Percentiles rank a stretch among this genome's conserved stretches.
Conservation (phyloP, 64 coral and sea anemone genomes). For the Acropora yongei region DNA sequence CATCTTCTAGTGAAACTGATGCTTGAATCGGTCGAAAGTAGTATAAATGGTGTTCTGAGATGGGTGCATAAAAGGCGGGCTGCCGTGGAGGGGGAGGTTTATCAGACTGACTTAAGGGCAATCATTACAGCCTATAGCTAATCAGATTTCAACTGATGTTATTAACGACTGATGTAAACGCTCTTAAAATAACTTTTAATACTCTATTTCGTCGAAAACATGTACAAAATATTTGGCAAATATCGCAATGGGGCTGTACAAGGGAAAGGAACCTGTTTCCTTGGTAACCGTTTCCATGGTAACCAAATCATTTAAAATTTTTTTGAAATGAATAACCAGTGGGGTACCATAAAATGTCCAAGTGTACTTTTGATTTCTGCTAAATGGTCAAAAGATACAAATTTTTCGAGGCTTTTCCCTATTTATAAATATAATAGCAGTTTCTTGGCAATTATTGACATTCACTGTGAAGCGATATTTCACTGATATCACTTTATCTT, state of each 20-base stretch:
- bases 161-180: constrained; percentile 45
- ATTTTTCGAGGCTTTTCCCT: neutral
- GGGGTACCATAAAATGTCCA: constrained; percentile 11
- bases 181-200: constrained; percentile 36
- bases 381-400: constrained; percentile 1
- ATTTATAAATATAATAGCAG: constrained; percentile 7
- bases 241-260: too few species aligned
- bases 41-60: constrained; percentile 28
- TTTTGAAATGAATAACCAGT: neutral
- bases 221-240: too few species aligned
- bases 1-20: constrained; percentile 52
- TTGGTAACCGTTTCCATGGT: constrained; percentile 53
- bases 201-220: too few species aligned
- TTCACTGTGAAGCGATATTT: constrained; percentile 14
- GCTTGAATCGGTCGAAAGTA: constrained; percentile 48
- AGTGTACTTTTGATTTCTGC: constrained; percentile 12
- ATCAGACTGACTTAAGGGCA: constrained; percentile 13
- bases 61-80: constrained; percentile 40
- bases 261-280: too few species aligned
- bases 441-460: constrained; percentile 1
- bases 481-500: neutral
- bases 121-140: constrained; percentile 52
- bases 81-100: constrained; percentile 9
- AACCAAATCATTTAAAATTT: neutral
- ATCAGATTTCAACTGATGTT: constrained; percentile 32